Percentiles rank a stretch among this genome's conserved stretches.
Evolutionary conservation across 92 coral and sea anemone species (phyloP).

Genomic region (Galaxea fascicularis): DNA sequence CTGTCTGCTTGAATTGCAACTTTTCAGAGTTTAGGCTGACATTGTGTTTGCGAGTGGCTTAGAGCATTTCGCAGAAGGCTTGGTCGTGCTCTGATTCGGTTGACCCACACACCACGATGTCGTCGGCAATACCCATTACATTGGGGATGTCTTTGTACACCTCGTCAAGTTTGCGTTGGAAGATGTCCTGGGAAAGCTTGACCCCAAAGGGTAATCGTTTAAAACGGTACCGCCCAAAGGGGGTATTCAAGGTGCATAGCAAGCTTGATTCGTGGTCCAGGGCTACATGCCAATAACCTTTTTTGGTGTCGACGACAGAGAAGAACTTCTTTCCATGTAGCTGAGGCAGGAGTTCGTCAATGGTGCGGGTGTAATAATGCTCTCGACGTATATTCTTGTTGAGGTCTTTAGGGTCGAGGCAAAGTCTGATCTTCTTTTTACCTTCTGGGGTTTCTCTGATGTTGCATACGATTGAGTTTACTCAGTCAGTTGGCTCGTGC

Average conservation of each 20-base stretch:
- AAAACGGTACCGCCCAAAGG: slow-evolving; percentile 41
- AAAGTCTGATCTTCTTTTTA: slow-evolving; percentile 38
- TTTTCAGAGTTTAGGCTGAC: slow-evolving; percentile 67
- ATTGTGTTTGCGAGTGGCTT: slow-evolving; percentile 55
- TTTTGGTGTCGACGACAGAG: slow-evolving; percentile 68
- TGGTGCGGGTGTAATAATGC: slow-evolving; percentile 73
- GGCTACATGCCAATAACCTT: slow-evolving; percentile 79
- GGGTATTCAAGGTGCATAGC: slow-evolving; percentile 74
- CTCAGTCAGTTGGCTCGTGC: slow-evolving; percentile 71
- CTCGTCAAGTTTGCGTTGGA: slow-evolving; percentile 72
- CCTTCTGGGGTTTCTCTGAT: slow-evolving; percentile 64
- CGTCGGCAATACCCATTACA: slow-evolving; percentile 63
- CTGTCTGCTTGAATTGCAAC: slow-evolving; percentile 67
- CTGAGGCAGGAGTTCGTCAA: slow-evolving; percentile 65
- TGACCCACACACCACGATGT: slow-evolving; percentile 60
- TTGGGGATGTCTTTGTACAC: slow-evolving; percentile 61
- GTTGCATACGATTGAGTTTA: slow-evolving; percentile 70
- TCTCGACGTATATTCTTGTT: slow-evolving; percentile 73
- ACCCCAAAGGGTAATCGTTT: slow-evolving; percentile 75
- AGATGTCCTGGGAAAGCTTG: slow-evolving; percentile 28
- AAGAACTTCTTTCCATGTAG: slow-evolving; percentile 62
- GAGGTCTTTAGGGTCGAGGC: slow-evolving; percentile 72
- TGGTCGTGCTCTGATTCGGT: slow-evolving; percentile 71
- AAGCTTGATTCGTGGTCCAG: slow-evolving; percentile 56
- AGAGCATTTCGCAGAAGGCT: slow-evolving; percentile 43